Evolutionary conservation across 2,113 vertebrate species (phyloP).

Genomic region (Physeter macrocephalus): DNA sequence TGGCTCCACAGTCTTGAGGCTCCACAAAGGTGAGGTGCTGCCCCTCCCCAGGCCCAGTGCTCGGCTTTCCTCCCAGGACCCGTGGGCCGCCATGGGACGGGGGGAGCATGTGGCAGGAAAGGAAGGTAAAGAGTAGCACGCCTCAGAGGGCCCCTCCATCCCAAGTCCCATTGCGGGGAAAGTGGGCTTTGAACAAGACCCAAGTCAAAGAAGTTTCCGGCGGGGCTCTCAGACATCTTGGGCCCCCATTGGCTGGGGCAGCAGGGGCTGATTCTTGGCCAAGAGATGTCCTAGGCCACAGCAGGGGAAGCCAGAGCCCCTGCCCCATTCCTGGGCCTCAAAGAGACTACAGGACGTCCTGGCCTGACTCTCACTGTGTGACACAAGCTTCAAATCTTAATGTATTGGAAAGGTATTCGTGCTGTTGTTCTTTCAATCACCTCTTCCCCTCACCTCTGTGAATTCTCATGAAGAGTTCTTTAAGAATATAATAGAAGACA

Average conservation of each 20-base stretch:
- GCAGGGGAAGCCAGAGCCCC: neutral
- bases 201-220: neutral
- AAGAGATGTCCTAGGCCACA: neutral
- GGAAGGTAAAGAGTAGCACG: neutral
- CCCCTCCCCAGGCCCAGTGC: neutral
- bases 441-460: constrained; percentile 72
- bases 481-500: constrained; percentile 77
- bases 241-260: neutral
- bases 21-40: neutral
- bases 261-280: neutral
- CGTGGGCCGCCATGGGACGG: neutral
- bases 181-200: neutral
- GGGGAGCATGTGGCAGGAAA: neutral
- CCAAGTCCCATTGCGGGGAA: neutral
- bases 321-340: neutral
- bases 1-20: neutral
- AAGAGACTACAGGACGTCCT: neutral
- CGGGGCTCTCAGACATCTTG: neutral
- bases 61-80: neutral
- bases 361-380: neutral
- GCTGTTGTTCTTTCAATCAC: constrained; percentile 31
- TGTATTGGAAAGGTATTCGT: neutral
- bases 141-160: neutral
- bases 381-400: neutral
- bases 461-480: constrained; percentile 74